A percentile compares a stretch with the other conserved stretches of the same genome.
These are phyloP conservation scores for Masticophis lateralis DNA, from an alignment of 2,797 vertebrate genomes.

Conservation along the genomic window DNA sequence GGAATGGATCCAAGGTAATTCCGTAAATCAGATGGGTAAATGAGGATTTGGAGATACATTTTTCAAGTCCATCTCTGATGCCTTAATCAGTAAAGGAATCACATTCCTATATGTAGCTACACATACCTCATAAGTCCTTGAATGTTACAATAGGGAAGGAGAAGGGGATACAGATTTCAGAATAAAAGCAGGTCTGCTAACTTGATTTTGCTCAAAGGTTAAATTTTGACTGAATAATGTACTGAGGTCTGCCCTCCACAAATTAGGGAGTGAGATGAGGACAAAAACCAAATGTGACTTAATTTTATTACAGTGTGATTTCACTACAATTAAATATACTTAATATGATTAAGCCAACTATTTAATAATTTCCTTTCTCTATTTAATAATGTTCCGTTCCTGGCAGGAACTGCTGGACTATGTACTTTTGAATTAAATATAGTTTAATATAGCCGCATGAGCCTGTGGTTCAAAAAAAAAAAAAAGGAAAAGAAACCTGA, in stretches of 20 bases:
- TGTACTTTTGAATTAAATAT: neutral
- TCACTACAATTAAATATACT: neutral
- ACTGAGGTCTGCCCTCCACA: neutral
- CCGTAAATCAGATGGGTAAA: neutral
- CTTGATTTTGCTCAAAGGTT: neutral
- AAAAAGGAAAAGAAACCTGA: neutral
- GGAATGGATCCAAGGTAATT: neutral
- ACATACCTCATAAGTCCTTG: neutral
- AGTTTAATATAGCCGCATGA: rapidly evolving
- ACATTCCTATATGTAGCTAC: neutral
- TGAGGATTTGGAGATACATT: neutral
- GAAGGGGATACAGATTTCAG: neutral
- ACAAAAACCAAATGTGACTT: neutral
- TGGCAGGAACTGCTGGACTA: neutral
- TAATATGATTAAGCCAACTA: neutral
- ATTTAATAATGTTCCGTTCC: neutral
- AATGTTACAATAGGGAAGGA: neutral
- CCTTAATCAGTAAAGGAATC: neutral
- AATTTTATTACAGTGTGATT: neutral
- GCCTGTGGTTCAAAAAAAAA: rapidly evolving
- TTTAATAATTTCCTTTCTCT: neutral
- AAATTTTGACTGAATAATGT: neutral
- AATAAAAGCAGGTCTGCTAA: neutral
- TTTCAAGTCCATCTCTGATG: neutral
- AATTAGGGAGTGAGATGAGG: neutral